Evolutionary conservation across 1,140 invertebrate species (phyloP), one percentile per base, ranked within the genome.

Genomic region (Lepidurus apus): DNA sequence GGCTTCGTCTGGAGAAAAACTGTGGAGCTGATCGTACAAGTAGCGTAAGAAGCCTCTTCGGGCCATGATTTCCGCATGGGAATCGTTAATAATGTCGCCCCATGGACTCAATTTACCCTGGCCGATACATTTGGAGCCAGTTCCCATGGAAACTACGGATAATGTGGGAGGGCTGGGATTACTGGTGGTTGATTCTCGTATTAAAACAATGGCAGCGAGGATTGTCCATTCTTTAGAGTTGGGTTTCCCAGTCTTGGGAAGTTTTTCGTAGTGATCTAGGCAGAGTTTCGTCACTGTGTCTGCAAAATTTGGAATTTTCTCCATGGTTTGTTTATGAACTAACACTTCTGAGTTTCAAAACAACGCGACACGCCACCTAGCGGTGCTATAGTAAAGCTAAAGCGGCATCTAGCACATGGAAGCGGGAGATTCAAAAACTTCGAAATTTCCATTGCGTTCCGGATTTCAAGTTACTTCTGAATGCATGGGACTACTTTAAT

Each of bases 121-220:
- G 21, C 95, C 93, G 80, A 98, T 88, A 86, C 95, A 97, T 87
- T 97, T 97, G 5, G 95, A 93, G 1, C 96, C 95, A 13, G 94
- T 95, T 11, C 92, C 94, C 78, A 97, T 84, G 10, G 95, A 88
- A 26, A 96, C 89, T 9, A 96, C 89, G 83, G 89, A 86, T 53
- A 90, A 83, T 44, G 82, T 81, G 17, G 45, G 26, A 24, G 83
- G 78, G 42, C 73, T 24, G 79, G 82, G 65, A 76, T 78, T 34
- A 34, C 34, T 34, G 34, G 1, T 75, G 81, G 82, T 80, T 89
- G 84, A 43, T 76, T 73, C 83, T 87, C 85, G 74, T 11, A 42
- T 74, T 82, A 89, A 82, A 13, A 95, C 85, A 79, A 97, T 86
- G 79, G 89, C 90, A 11, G 94, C 90, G 45, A 97, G 83, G 26